Percentiles rank a stretch among this genome's conserved stretches.
These are phyloP conservation scores for Phrynocephalus versicolor DNA, from an alignment of 2,113 vertebrate species.

Conservation along the genomic window DNA sequence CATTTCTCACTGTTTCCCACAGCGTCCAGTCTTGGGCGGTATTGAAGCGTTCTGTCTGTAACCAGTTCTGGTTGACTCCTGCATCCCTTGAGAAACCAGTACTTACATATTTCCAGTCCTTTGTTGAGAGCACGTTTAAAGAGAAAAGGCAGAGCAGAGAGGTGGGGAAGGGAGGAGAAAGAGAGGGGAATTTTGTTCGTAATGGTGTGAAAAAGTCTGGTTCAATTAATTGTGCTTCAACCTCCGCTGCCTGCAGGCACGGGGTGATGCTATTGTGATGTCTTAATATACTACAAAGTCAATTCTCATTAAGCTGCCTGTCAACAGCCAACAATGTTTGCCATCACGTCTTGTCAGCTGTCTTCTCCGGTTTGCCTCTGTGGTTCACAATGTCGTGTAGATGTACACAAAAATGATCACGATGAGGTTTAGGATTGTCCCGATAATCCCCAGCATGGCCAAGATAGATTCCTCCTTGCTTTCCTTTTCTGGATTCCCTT, in stretches of 20 bases:
- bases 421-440: constrained; percentile 94
- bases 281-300: constrained; percentile 67
- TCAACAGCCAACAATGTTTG: constrained; percentile 55
- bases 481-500: constrained; percentile 92
- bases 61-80: constrained; percentile 2
- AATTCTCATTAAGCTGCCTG: constrained; percentile 51
- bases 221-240: constrained; percentile 79
- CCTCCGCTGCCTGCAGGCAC: constrained; percentile 52
- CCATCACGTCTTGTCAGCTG: constrained; percentile 53
- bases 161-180: constrained; percentile 29
- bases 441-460: constrained; percentile 96
- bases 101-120: constrained; percentile 52
- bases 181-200: constrained; percentile 53
- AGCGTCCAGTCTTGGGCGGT: constrained; percentile 35
- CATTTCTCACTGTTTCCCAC: constrained; percentile 51
- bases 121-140: constrained; percentile 48
- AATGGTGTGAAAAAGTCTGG: constrained; percentile 58
- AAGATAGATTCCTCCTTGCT: constrained; percentile 94
- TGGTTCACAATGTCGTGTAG: constrained; percentile 89
- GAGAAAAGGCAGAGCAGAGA: background rate
- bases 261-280: constrained; percentile 48
- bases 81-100: constrained; percentile 5
- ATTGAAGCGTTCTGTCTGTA: constrained; percentile 28
- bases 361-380: constrained; percentile 32
- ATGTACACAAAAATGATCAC: constrained; percentile 99